phyloP scores from a whole-genome alignment of 2,888 invertebrate genomes.

The Muschampia plurimacula region DNA sequence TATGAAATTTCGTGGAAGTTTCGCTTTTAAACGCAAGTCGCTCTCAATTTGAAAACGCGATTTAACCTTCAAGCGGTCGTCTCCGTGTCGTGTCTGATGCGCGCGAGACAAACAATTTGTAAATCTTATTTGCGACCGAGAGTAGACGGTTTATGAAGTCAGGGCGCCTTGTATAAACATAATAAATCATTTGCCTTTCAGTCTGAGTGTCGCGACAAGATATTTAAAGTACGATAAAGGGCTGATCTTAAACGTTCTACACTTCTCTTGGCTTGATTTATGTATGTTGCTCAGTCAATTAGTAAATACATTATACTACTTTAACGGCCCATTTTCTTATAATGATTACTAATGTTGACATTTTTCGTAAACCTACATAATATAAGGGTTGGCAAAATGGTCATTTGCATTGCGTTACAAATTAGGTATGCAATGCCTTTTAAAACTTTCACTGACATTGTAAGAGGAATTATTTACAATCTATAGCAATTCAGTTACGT shows the following conservation, averaged over 20 bases:
- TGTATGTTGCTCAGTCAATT: conserved; percentile 31
- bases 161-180: conserved; percentile 60
- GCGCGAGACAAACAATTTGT: conserved; percentile 62
- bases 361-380: too few species aligned
- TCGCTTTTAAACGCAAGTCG: conserved; percentile 52
- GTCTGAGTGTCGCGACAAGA: conserved; percentile 55
- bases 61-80: conserved; percentile 77
- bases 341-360: background rate
- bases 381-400: too few species aligned
- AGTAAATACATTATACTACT: background rate
- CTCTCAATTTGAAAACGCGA: conserved; percentile 59
- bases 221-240: conserved; percentile 61
- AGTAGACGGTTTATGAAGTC: conserved; percentile 51
- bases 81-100: conserved; percentile 57
- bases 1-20: conserved; percentile 67
- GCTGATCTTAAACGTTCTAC: conserved; percentile 48
- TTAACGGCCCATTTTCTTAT: background rate
- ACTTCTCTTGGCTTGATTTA: conserved; percentile 48
- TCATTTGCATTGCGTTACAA: too few species aligned
- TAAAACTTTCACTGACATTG: too few species aligned
- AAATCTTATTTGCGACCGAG: conserved; percentile 59
- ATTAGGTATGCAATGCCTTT: too few species aligned
- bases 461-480: too few species aligned
- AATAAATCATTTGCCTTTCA: conserved; percentile 67
- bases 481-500: too few species aligned